Conservation (phyloP, 2,113 vertebrate species). For the Spea bombifrons region DNA sequence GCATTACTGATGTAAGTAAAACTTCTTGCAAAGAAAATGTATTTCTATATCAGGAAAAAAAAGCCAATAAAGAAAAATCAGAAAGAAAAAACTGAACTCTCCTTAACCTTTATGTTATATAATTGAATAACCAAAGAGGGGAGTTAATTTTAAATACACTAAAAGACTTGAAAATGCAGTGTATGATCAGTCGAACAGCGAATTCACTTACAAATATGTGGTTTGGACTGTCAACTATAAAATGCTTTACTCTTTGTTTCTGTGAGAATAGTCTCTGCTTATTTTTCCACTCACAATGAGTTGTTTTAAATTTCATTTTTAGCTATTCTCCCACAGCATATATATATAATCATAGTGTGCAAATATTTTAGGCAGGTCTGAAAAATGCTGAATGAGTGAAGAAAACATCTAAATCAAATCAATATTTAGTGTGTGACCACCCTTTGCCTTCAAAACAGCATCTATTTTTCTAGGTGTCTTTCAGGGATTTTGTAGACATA, state of each 20-base stretch:
- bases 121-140: neutral
- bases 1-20: slow-evolving; percentile 43
- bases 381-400: too few species aligned
- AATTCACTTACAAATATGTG: neutral
- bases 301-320: too few species aligned
- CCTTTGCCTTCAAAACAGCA: too few species aligned
- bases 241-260: neutral
- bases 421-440: too few species aligned
- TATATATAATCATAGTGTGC: too few species aligned
- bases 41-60: slow-evolving; percentile 44
- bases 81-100: slow-evolving; percentile 51
- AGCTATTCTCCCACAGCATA: too few species aligned
- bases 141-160: neutral
- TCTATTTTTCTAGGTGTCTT: too few species aligned
- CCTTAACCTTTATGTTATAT: slow-evolving; percentile 13
- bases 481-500: too few species aligned
- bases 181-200: neutral
- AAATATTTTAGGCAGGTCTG: too few species aligned
- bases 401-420: too few species aligned
- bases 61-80: slow-evolving; percentile 47
- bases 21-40: slow-evolving; percentile 43
- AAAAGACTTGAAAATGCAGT: neutral
- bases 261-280: too few species aligned
- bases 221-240: neutral
- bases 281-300: too few species aligned